These are phyloP conservation scores for Campopleginae sp. DNA, from an alignment of 2,888 invertebrate species.

Conservation along the genomic window DNA sequence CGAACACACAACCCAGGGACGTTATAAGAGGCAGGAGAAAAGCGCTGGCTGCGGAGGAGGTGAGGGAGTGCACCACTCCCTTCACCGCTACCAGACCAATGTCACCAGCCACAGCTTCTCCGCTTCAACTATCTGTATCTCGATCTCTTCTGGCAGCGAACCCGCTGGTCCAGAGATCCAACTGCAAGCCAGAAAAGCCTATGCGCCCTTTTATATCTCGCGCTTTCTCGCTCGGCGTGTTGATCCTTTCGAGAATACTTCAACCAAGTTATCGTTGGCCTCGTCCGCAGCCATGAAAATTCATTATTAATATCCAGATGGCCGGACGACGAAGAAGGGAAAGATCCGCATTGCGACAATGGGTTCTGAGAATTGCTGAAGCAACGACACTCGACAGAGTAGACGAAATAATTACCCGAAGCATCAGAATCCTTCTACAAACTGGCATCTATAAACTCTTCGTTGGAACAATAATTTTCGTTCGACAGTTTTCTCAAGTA, in stretches of 20 bases:
- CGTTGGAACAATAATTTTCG: no score
- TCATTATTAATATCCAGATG: slow-evolving; percentile 92
- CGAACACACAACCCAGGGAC: slow-evolving; percentile 69
- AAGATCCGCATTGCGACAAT: slow-evolving; percentile 85
- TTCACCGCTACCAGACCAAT: slow-evolving; percentile 28
- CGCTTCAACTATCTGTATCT: slow-evolving; percentile 46
- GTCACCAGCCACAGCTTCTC: slow-evolving; percentile 35
- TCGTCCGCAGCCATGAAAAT: slow-evolving; percentile 85
- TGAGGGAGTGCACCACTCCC: slow-evolving; percentile 12
- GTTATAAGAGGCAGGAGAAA: slow-evolving; percentile 28
- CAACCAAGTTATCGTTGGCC: slow-evolving; percentile 22
- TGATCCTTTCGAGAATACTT: neutral
- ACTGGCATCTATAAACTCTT: no score
- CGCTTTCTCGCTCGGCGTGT: slow-evolving; percentile 4
- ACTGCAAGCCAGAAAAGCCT: slow-evolving; percentile 71
- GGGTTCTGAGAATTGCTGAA: slow-evolving; percentile 38
- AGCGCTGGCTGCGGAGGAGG: neutral
- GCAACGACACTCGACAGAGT: neutral
- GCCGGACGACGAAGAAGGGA: slow-evolving; percentile 87
- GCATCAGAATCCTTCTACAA: neutral
- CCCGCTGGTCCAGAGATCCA: slow-evolving; percentile 25
- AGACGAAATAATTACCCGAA: neutral
- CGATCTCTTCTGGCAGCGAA: slow-evolving; percentile 39
- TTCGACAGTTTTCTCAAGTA: neutral
- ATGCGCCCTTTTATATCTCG: slow-evolving; percentile 74